Conservation (phyloP, 1,140 invertebrate species). For the Telenomus remus region DNA sequence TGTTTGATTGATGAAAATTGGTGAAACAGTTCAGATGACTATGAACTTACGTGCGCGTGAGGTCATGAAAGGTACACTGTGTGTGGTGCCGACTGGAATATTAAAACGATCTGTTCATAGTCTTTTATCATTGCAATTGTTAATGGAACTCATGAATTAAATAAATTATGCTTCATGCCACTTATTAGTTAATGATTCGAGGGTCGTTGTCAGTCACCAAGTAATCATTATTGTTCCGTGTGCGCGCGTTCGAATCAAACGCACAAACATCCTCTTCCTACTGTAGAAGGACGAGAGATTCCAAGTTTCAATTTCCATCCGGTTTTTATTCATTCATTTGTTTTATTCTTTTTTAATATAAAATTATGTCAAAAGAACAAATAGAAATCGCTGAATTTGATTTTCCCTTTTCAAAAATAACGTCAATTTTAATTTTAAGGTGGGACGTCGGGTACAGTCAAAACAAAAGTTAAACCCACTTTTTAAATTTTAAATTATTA, state of each 20-base stretch:
- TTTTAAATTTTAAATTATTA: no score
- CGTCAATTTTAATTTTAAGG: no score
- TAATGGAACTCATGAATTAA: slow-evolving; percentile 57
- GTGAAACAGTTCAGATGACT: slow-evolving; percentile 31
- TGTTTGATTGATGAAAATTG: slow-evolving; percentile 30
- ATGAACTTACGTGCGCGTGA: slow-evolving; percentile 47
- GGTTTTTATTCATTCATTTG: background rate
- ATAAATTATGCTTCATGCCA: slow-evolving; percentile 53
- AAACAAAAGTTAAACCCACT: no score
- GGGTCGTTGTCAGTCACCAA: slow-evolving; percentile 53
- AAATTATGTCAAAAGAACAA: no score
- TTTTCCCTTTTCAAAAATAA: no score
- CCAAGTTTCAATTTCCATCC: background rate
- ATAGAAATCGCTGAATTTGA: no score
- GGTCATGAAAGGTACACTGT: slow-evolving; percentile 30
- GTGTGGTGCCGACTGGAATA: slow-evolving; percentile 30
- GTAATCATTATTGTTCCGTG: slow-evolving; percentile 47
- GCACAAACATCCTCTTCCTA: slow-evolving; percentile 34
- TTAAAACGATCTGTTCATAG: slow-evolving; percentile 44
- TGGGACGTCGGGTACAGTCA: no score
- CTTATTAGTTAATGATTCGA: slow-evolving; percentile 58
- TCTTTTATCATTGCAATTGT: slow-evolving; percentile 51
- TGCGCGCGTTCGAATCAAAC: slow-evolving; percentile 22
- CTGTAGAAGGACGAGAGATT: slow-evolving; percentile 27
- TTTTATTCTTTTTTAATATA: no score